A percentile compares a stretch with the other conserved stretches of the same genome.
phyloP scores from a whole-genome alignment of 2,888 invertebrate genomes.

The Leptinotarsa rubiginosa region DNA sequence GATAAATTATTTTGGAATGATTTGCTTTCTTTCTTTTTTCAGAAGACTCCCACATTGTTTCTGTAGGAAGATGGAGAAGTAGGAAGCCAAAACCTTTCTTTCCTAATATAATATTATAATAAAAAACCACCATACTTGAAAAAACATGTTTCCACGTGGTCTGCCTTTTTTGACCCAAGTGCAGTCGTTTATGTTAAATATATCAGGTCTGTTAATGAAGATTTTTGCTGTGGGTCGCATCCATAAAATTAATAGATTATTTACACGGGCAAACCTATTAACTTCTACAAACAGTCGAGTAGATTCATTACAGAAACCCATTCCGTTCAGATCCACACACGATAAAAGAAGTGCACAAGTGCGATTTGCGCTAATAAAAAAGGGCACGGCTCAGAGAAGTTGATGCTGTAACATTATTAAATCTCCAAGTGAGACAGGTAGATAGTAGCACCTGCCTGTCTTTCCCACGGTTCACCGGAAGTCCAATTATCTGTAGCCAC shows the following conservation, averaged over 20 bases:
- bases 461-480: slow-evolving; percentile 66
- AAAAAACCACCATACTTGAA: too few relatives aligned
- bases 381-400: neutral
- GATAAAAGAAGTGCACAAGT: slow-evolving; percentile 5
- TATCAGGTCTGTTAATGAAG: neutral
- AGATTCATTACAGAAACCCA: slow-evolving; percentile 12
- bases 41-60: too few relatives aligned
- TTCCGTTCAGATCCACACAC: neutral
- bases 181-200: too few relatives aligned
- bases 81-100: too few relatives aligned
- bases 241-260: neutral
- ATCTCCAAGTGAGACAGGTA: slow-evolving; percentile 43
- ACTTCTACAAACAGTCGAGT: slow-evolving; percentile 2
- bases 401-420: slow-evolving; percentile 33
- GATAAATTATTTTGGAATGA: too few relatives aligned
- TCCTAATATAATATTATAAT: too few relatives aligned
- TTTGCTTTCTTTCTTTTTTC: too few relatives aligned
- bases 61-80: too few relatives aligned
- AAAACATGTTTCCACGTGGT: too few relatives aligned
- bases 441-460: slow-evolving; percentile 61
- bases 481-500: slow-evolving; percentile 64
- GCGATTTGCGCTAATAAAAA: slow-evolving; percentile 12
- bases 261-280: neutral
- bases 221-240: neutral
- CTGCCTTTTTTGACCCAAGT: too few relatives aligned